Conservation (phyloP, 2,797 vertebrate genomes). For the Graptemys geographica region DNA sequence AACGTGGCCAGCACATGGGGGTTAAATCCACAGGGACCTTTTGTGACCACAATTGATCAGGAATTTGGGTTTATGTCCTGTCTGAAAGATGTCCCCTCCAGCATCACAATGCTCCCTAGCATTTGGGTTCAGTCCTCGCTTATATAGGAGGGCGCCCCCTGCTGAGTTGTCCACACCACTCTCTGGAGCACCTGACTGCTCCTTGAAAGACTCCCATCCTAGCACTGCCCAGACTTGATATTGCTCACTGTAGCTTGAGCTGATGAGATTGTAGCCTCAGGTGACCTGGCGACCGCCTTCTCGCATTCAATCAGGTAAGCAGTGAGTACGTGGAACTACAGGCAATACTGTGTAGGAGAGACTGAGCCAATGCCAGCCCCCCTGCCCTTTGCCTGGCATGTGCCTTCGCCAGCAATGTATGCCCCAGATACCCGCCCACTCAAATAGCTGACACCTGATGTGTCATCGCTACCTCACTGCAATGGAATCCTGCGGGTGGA, state of each 20-base stretch:
- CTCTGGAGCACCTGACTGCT: background rate
- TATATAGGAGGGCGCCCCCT: background rate
- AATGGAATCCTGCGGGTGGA: background rate
- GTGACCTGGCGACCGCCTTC: background rate
- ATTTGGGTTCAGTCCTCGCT: background rate
- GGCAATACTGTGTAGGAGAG: background rate
- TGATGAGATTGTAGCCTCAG: rapidly evolving
- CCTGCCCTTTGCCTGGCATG: background rate
- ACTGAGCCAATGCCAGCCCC: background rate
- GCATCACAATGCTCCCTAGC: background rate
- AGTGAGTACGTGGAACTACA: background rate
- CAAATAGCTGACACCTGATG: background rate
- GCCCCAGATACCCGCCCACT: background rate
- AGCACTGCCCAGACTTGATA: background rate
- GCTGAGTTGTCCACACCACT: rapidly evolving
- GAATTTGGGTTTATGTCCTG: background rate
- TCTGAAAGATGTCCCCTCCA: background rate
- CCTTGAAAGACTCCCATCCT: background rate
- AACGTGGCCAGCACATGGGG: background rate
- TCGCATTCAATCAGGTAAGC: rapidly evolving
- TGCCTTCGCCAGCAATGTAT: background rate
- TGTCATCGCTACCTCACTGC: background rate
- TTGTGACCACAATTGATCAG: background rate
- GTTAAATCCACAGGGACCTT: background rate
- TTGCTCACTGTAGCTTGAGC: background rate